phyloP scores from a whole-genome alignment of 2,113 vertebrate genomes.

The Ctenomys sociabilis region DNA sequence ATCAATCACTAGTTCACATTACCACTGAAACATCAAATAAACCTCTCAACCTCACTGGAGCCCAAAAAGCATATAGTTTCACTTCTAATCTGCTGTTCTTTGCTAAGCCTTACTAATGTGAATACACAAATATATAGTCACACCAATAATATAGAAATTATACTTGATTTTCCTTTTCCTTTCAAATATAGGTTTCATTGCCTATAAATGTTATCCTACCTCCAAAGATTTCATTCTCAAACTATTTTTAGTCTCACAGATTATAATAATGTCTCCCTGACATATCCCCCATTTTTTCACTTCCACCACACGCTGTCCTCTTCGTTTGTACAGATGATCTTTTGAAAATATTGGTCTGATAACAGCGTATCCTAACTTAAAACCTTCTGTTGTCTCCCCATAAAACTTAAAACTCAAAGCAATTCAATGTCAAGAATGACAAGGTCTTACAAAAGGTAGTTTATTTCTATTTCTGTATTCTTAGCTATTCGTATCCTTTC shows the following conservation, averaged over 20 bases:
- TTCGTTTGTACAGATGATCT: not conserved
- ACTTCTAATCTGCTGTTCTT: not conserved
- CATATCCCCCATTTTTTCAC: not conserved
- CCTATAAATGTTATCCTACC: not conserved
- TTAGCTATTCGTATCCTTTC: not conserved
- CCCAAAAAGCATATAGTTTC: not conserved
- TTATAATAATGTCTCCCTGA: not conserved
- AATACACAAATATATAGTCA: not conserved
- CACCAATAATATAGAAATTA: not conserved
- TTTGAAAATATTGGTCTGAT: not conserved
- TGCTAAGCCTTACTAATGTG: not conserved
- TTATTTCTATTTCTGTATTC: not conserved
- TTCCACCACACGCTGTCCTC: not conserved
- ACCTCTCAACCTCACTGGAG: not conserved
- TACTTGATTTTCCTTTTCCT: not conserved
- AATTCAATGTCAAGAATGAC: not conserved
- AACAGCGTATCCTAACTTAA: not conserved
- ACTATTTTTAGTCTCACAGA: not conserved
- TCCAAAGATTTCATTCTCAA: not conserved
- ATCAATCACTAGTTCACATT: not conserved
- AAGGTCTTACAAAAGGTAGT: not conserved
- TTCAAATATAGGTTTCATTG: not conserved
- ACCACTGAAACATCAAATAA: not conserved
- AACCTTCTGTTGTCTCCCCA: not conserved
- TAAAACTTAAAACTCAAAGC: conserved; percentile 17